Base-by-base conservation (phyloP, 64 coral and sea anemone genomes). In the Orbicella faveolata region DNA sequence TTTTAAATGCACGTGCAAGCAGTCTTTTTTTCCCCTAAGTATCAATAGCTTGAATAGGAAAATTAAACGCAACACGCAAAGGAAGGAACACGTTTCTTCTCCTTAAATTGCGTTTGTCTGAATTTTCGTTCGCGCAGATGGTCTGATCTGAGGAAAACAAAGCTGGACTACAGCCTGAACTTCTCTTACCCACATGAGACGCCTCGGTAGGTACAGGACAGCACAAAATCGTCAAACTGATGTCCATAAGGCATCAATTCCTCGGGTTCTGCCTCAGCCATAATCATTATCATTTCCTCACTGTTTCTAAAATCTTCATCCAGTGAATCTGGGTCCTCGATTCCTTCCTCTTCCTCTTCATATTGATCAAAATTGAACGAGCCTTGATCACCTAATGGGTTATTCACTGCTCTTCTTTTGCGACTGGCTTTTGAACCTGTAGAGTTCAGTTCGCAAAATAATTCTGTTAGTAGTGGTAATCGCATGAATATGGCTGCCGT, bases 161-260 rank as follows among this genome's bases (percentile, higher is more conserved):
- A 2, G 39, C 4, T 41, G 39, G 39, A 48, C 44, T 48, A 48
- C 44, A 48, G 44, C 55, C 15, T 1, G 52, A 61, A 18, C 30
- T 52, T 41, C 3, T 55, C 88, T 73, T 73, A 90, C 89, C 62
- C 53, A 52, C 89, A 90, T 19, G 78, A 51, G 19, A 90, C 80
- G 13, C 89, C 89, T 9, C 89, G 52, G 65, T 74, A 90, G 8
- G 78, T 81, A 37, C 89, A 90, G 25, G 48, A 19, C 14, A 90
- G 21, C 15, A 90, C 25, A 57, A 81, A 81, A 37, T 74, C 66
- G 0, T 82, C 23, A 75, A 90, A 90, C 41, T 57, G 35, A 9
- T 90, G 89, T 12, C 89, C 89, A 15, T 37, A 39, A 12, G 78
- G 52, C 3, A 53, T 74, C 6, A 79, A 26, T 2, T 73, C n/a